Percentiles rank a stretch among this genome's conserved stretches.
Evolutionary conservation across 2,797 vertebrate species (phyloP).

Genomic region (Toxotes lorentzi): DNA sequence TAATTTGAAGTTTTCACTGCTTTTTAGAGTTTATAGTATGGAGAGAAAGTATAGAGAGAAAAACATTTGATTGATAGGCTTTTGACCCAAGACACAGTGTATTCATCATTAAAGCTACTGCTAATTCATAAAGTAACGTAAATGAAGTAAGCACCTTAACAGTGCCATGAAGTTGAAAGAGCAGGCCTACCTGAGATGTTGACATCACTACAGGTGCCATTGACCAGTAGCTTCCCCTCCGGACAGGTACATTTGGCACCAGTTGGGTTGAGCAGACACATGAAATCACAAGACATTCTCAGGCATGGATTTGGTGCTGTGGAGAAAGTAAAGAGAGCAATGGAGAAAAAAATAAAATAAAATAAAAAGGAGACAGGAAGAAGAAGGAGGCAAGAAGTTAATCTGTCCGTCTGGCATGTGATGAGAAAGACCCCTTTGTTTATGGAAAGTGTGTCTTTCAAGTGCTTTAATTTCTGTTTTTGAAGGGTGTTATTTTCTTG

Average conservation of each 20-base stretch:
- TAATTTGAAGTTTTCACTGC: neutral
- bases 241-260: slow-evolving; percentile 95
- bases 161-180: neutral
- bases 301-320: slow-evolving; percentile 94
- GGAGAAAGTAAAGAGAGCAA: slow-evolving; percentile 5
- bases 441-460: slow-evolving; percentile 20
- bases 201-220: slow-evolving; percentile 92
- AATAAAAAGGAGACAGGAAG: too few relatives aligned
- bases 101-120: neutral
- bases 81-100: neutral
- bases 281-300: slow-evolving; percentile 93
- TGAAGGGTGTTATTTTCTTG: slow-evolving; percentile 47
- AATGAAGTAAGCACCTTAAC: neutral
- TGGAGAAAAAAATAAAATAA: neutral
- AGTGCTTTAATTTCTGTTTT: slow-evolving; percentile 33
- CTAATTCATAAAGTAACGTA: neutral
- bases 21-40: neutral
- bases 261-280: slow-evolving; percentile 95
- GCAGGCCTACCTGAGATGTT: slow-evolving; percentile 87
- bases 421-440: slow-evolving; percentile 32
- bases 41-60: too few relatives aligned
- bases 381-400: slow-evolving; percentile 16
- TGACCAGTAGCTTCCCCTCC: slow-evolving; percentile 94
- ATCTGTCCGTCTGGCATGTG: slow-evolving; percentile 30
- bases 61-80: neutral